These are phyloP conservation scores for Oxyruncus cristatus DNA, from an alignment of 2,113 vertebrate genomes.

Conservation along the genomic window DNA sequence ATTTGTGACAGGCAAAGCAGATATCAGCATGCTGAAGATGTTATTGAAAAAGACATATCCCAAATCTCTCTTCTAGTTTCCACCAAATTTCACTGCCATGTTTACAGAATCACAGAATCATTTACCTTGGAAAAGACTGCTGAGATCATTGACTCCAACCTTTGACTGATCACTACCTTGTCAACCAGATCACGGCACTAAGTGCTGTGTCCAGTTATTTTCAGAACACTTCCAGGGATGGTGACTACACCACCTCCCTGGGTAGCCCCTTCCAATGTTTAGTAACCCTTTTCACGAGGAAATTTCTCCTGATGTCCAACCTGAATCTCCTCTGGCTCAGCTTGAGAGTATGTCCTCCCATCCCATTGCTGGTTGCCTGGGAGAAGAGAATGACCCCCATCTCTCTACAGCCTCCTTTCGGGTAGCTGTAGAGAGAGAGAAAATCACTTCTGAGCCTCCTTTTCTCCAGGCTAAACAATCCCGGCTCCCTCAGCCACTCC, in stretches of 20 bases:
- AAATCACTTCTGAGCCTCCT: not conserved
- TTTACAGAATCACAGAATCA: not conserved
- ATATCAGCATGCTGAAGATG: not conserved
- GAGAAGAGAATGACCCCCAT: not conserved
- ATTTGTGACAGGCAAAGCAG: not conserved
- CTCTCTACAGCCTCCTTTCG: not conserved
- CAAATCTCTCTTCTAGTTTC: not conserved
- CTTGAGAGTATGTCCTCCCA: not conserved
- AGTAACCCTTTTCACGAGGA: not conserved
- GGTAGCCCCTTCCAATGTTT: not conserved
- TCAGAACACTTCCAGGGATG: not conserved
- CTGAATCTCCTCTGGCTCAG: not conserved
- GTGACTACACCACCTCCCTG: not conserved
- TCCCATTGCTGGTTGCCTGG: not conserved
- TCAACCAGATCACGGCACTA: not conserved
- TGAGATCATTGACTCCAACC: fast-evolving
- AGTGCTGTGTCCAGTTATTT: not conserved
- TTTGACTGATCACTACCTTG: not conserved
- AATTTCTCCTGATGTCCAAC: not conserved
- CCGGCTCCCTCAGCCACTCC: not conserved
- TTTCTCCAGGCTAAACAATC: not conserved
- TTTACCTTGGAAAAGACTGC: not conserved
- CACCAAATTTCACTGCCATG: not conserved
- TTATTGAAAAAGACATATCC: not conserved
- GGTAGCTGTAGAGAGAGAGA: not conserved